A percentile compares a stretch with the other conserved stretches of the same genome.
Conservation (phyloP, 2,797 vertebrate species). For the Arctocebus calabarensis region DNA sequence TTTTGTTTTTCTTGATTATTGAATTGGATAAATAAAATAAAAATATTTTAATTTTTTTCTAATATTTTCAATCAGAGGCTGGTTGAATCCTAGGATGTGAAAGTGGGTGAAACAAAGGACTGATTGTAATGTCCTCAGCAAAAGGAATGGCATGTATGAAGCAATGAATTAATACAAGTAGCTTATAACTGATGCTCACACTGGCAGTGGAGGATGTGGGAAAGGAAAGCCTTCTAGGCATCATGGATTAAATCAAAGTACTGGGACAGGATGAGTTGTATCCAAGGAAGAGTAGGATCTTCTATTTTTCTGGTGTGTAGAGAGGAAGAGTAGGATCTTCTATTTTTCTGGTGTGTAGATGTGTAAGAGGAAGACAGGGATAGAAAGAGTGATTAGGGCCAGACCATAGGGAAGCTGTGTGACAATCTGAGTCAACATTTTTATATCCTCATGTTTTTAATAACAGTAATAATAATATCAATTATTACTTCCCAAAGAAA, state of each 20-base stretch:
- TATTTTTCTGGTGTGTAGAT: neutral
- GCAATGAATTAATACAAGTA: neutral
- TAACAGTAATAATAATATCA: neutral
- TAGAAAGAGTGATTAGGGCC: neutral
- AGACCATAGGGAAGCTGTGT: neutral
- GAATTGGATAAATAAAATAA: too few species aligned
- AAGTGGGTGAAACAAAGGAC: neutral
- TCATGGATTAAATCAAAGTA: neutral
- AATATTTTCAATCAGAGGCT: neutral
- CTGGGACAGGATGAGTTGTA: neutral
- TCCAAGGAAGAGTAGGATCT: neutral
- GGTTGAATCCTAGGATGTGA: neutral
- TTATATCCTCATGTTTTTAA: neutral
- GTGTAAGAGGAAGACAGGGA: neutral
- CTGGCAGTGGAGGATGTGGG: neutral
- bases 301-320: neutral
- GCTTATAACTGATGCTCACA: neutral
- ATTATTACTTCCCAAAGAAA: conserved; percentile 26
- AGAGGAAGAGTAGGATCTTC: neutral
- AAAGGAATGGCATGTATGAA: neutral
- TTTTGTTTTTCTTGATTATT: neutral
- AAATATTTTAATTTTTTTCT: neutral
- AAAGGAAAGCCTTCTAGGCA: neutral
- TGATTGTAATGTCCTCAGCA: neutral
- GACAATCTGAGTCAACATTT: neutral